Conservation (phyloP, 2,888 invertebrate species). For the Cepaea hortensis region DNA sequence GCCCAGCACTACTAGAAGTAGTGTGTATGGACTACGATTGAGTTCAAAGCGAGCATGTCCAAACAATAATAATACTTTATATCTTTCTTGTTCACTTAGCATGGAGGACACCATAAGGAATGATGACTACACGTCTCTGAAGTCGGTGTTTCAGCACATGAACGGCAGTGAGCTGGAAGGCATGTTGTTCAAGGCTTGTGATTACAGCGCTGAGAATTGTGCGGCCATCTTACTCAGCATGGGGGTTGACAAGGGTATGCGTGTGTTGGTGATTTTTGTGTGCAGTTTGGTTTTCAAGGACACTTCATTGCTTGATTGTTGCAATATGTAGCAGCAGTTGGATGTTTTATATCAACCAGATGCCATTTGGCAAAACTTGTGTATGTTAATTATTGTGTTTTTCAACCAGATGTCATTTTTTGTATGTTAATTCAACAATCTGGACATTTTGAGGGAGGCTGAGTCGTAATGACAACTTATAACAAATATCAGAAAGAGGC, state of each 20-base stretch:
- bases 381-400: too few relatives aligned
- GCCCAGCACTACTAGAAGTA: too few relatives aligned
- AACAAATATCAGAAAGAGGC: too few relatives aligned
- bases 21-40: too few relatives aligned
- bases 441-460: too few relatives aligned
- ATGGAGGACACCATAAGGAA: constrained; percentile 36
- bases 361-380: too few relatives aligned
- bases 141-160: neutral
- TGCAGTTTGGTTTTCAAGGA: neutral
- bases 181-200: constrained; percentile 30
- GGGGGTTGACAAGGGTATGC: constrained; percentile 43
- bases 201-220: constrained; percentile 34
- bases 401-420: too few relatives aligned
- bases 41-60: too few relatives aligned
- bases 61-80: neutral
- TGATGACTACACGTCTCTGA: constrained; percentile 29
- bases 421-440: too few relatives aligned
- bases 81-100: neutral
- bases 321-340: too few relatives aligned
- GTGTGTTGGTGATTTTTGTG: neutral
- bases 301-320: neutral
- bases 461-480: too few relatives aligned
- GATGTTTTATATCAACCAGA: too few relatives aligned
- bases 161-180: neutral
- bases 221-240: constrained; percentile 38